Percentiles rank a stretch among this genome's conserved stretches.
phyloP scores from a whole-genome alignment of 2,797 vertebrate genomes.

The Ctenopoma multispine region DNA sequence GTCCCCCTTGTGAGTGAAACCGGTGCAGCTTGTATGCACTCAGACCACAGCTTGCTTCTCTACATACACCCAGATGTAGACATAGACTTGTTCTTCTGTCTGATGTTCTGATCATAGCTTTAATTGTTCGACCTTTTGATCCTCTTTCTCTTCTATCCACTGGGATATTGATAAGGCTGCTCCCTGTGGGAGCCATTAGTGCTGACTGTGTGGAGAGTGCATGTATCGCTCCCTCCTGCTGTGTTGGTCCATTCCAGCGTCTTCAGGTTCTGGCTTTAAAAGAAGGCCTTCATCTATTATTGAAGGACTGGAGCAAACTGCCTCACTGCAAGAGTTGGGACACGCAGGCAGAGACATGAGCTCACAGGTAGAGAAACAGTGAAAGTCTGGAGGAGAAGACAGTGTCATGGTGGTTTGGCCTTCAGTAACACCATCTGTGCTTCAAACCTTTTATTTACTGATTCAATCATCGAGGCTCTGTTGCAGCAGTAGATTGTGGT shows the following conservation, averaged over 20 bases:
- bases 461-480: too few relatives aligned
- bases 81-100: constrained; percentile 6
- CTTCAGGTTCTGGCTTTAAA: constrained; percentile 38
- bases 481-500: too few relatives aligned
- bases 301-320: constrained; percentile 22
- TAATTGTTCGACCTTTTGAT: constrained; percentile 56
- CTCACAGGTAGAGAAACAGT: not conserved
- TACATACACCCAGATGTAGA: too few relatives aligned
- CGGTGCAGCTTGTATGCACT: too few relatives aligned
- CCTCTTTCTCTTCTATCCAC: constrained; percentile 24
- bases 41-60: too few relatives aligned
- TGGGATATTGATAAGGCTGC: constrained; percentile 43
- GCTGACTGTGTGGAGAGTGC: constrained; percentile 23
- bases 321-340: not conserved
- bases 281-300: constrained; percentile 53
- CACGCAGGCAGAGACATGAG: not conserved
- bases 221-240: constrained; percentile 17
- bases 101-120: not conserved
- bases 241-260: constrained; percentile 19
- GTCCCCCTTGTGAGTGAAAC: too few relatives aligned
- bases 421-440: too few relatives aligned
- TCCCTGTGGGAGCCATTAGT: constrained; percentile 54
- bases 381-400: not conserved
- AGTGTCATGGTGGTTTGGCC: too few relatives aligned
- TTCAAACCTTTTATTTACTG: too few relatives aligned